Base-by-base conservation (phyloP, 2,888 invertebrate species). In the Ophion ventricosus region DNA sequence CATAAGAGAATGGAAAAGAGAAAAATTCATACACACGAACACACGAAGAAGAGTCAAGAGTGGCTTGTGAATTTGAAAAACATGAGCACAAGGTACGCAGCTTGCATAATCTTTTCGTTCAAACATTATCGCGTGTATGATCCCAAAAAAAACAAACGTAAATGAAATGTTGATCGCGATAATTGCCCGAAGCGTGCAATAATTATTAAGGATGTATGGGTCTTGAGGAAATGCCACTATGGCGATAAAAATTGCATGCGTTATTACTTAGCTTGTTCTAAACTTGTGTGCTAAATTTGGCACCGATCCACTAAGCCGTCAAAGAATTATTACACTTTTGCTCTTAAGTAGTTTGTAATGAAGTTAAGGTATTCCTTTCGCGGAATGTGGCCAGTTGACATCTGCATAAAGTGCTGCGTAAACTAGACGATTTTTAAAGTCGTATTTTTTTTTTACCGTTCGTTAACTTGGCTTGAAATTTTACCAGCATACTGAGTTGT, bases 1-100 rank as follows among this genome's bases (percentile, higher is more conserved):
- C 73, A 64, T 40, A 93, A 93, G 89, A 93, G 95, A 94, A 94
- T 93, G 94, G 93, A 94, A 84, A 85, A 74, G 84, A 85, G 81
- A 87, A 88, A 70, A 84, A 93, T 94, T 94, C 94, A 92, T 94
- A 83, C 82, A 67, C 35, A 54, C 26, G 10, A 61, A 77, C 23
- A 63, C 57, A 49, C 11, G 75, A 61, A 29, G 56, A 80, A 79
- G 66, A 78, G 11, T 66, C 8, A 43, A 74, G 23, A 64, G 59
- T 80, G 70, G 25, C 56, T 43, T 63, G 57, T 11, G 25, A 14
- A 26, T 81, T 63, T 7, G 35, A 11, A 17, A 43, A 64, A 69
- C 40, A n/a, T 67, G 43, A 25, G 25, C n/a, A n/a, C n/a, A n/a
- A n/a, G 61, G 26, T 14, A 11, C 14, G 23, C 35, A 35, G 11